Conservation (phyloP, 2,797 vertebrate species). For the Loriculus beryllinus region DNA sequence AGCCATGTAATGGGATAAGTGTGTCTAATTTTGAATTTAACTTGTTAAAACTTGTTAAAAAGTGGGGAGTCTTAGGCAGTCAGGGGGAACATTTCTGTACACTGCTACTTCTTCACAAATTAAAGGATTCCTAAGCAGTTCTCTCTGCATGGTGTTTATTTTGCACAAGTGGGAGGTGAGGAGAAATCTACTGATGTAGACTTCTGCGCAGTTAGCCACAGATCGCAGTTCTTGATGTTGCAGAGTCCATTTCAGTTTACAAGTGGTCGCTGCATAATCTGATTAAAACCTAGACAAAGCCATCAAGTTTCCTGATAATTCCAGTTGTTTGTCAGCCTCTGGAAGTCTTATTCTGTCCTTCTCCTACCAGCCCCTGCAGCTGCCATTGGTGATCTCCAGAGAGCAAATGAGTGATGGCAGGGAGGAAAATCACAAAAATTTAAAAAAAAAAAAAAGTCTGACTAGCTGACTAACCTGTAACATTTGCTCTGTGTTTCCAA, state of each 20-base stretch:
- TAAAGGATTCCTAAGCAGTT: background rate
- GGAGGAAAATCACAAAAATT: background rate
- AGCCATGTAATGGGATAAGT: background rate
- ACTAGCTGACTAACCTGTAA: constrained; percentile 35
- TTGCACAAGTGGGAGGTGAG: background rate
- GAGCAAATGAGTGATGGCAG: background rate
- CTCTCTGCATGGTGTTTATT: background rate
- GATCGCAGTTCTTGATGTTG: background rate
- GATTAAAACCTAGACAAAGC: constrained; percentile 34
- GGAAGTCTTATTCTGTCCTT: background rate
- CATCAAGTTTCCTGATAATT: constrained; percentile 33
- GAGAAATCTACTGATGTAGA: constrained; percentile 11
- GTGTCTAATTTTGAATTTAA: background rate
- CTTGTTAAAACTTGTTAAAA: background rate
- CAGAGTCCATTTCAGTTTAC: background rate
- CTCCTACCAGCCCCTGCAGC: background rate
- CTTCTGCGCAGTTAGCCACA: background rate
- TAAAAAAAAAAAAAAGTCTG: too few relatives aligned
- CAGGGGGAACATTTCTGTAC: constrained; percentile 36
- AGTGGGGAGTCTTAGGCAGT: background rate
- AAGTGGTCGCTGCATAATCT: background rate
- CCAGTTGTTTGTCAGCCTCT: background rate
- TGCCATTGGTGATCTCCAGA: background rate
- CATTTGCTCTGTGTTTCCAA: constrained; percentile 58
- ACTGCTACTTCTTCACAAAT: constrained; percentile 5